Evolutionary conservation across 2,113 vertebrate genomes (phyloP), one percentile per base, ranked within the genome.

Genomic region (Peucedramus taeniatus): DNA sequence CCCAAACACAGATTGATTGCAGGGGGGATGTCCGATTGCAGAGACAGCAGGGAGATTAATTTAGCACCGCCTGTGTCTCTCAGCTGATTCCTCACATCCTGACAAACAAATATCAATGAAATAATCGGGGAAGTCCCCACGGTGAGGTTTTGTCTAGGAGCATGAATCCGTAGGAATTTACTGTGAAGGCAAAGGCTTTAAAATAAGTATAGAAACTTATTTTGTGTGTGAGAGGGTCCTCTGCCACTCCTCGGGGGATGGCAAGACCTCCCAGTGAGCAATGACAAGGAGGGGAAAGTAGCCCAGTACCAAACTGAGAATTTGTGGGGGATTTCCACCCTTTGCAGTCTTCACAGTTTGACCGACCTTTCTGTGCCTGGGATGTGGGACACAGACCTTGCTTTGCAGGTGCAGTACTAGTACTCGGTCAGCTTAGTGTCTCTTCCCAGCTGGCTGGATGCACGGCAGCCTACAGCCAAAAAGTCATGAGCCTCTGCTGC

Each of bases 151-250:
- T 37, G 31, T 84, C 16, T 63, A 27, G 33, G 11, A 47, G 33
- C 47, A 63, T 31, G 31, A 78, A 35, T 57, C 31, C 7, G 20
- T 75, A 79, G 50, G 49, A 60, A 56, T n/a, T 40, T 37, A 26
- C 39, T 2, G 0, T 50, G 14, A 56, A 64, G 65, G 47, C 39
- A 76, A 50, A 15, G 20, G 23, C 47, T 71, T 79, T 31, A 33
- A 75, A 75, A 42, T 14, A 19, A 68, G 30, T 0, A 0, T 4
- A 21, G 33, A 57, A n/a, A 10, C 23, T n/a, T n/a, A n/a, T n/a
- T n/a, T n/a, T n/a, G 24, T 26, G 24, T 53, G 51, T 4, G 23
- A 64, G 51, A 28, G 47, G 6, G 30, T 66, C 14, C 33, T 68
- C 21, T 57, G 63, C 39, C 44, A 54, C 53, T 18, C 47, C 23